phyloP scores from a whole-genome alignment of 2,113 vertebrate species.

The Cebidichthys violaceus region DNA sequence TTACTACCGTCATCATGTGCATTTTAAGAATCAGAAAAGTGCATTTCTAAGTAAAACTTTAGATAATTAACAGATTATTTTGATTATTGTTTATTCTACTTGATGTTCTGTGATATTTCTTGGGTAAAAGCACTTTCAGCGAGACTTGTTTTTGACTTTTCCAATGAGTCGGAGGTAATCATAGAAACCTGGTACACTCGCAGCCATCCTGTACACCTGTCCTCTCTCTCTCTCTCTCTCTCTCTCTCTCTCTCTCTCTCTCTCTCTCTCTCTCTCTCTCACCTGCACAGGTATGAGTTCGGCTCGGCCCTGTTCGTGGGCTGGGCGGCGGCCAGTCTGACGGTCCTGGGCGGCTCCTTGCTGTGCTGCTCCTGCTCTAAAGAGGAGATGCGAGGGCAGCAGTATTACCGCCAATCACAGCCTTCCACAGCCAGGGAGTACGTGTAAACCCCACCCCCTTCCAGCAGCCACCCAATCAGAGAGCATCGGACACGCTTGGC shows the following conservation, averaged over 20 bases:
- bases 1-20: not conserved
- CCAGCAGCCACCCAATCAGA: slow-evolving; percentile 75
- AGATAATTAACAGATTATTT: not conserved
- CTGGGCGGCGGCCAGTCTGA: slow-evolving; percentile 93
- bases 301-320: slow-evolving; percentile 95
- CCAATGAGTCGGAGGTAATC: not conserved
- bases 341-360: slow-evolving; percentile 91
- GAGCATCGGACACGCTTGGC: slow-evolving; percentile 75
- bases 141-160: not conserved
- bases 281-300: slow-evolving; percentile 90
- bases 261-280: not conserved
- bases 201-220: not conserved
- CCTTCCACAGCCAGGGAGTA: slow-evolving; percentile 92
- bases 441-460: slow-evolving; percentile 85
- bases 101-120: not conserved
- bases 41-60: not conserved
- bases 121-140: not conserved
- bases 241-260: not conserved
- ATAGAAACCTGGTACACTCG: not conserved
- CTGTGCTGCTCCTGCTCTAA: slow-evolving; percentile 95
- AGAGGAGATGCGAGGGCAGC: slow-evolving; percentile 87
- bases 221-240: not conserved
- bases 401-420: slow-evolving; percentile 90
- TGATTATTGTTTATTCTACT: not conserved
- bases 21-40: not conserved